Evolutionary conservation across 2,797 vertebrate genomes (phyloP).

Genomic region (Monodelphis domestica): DNA sequence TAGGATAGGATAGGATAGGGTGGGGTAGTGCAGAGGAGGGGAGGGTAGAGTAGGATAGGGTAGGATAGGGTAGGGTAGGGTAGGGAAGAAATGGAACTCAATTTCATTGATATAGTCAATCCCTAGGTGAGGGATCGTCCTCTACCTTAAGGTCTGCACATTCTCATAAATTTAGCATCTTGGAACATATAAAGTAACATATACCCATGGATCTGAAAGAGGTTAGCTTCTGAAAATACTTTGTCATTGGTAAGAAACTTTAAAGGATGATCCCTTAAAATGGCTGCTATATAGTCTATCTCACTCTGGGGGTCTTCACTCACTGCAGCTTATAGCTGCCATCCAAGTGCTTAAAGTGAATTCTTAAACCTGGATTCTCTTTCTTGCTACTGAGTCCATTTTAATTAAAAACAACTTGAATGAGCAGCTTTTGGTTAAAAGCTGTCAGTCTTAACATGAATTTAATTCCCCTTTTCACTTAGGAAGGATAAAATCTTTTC

Average conservation of each 20-base stretch:
- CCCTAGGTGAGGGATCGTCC: neutral
- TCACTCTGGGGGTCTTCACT: neutral
- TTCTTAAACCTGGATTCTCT: neutral
- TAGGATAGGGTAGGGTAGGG: no score
- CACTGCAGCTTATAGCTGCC: neutral
- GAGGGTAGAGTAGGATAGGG: no score
- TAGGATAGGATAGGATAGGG: no score
- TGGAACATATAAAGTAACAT: neutral
- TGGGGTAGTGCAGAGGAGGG: no score
- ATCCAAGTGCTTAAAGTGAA: conserved; percentile 13
- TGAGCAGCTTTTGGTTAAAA: conserved; percentile 33
- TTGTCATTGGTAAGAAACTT: neutral
- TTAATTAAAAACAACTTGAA: neutral
- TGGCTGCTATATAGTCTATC: neutral
- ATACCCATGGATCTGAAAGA: neutral
- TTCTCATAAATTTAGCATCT: neutral
- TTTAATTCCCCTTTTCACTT: conserved; percentile 40
- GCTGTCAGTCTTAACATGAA: neutral
- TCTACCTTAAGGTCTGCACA: neutral
- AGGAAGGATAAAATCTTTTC: conserved; percentile 15
- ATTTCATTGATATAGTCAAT: neutral
- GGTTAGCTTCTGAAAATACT: neutral
- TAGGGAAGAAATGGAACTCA: no score
- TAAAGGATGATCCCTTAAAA: neutral
- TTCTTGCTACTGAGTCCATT: neutral